A percentile compares a stretch with the other conserved stretches of the same genome.
These are phyloP conservation scores for Mionectes olivaceus DNA, from an alignment of 2,797 vertebrate species.

Conservation along the genomic window DNA sequence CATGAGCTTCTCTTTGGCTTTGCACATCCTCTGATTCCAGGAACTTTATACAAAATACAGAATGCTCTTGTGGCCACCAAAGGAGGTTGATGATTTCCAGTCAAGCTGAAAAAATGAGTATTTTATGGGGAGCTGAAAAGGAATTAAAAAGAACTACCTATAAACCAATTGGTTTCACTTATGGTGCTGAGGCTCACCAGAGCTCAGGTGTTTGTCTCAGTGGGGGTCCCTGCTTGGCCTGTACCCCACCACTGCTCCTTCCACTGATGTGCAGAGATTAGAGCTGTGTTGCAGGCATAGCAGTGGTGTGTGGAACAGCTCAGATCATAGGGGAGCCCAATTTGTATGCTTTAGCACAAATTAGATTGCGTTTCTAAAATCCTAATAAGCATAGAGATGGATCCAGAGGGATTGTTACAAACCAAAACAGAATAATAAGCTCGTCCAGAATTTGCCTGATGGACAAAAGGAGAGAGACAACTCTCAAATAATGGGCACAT, in stretches of 20 bases:
- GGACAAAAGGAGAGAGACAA: slow-evolving; percentile 22
- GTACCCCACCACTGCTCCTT: background rate
- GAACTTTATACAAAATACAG: background rate
- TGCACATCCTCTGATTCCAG: slow-evolving; percentile 8
- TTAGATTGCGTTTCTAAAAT: slow-evolving; percentile 53
- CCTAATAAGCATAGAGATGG: slow-evolving; percentile 47
- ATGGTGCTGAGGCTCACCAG: background rate
- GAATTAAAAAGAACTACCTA: background rate
- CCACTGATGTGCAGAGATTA: background rate
- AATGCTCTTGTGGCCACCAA: background rate
- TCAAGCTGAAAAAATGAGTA: background rate
- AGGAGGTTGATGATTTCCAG: slow-evolving; percentile 30
- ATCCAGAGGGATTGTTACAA: slow-evolving; percentile 53
- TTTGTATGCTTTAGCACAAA: slow-evolving; percentile 56
- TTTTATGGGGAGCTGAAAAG: background rate
- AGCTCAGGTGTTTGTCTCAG: slow-evolving; percentile 17
- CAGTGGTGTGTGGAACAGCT: background rate
- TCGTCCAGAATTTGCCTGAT: slow-evolving; percentile 56
- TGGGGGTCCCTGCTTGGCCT: background rate
- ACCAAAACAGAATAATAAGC: slow-evolving; percentile 41
- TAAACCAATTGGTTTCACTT: background rate
- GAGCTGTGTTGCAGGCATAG: background rate
- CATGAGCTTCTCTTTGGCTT: background rate
- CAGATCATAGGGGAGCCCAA: background rate
- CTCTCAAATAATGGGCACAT: slow-evolving; percentile 45